phyloP scores from a whole-genome alignment of 2,797 vertebrate species.

The Urocyon cinereoargenteus region DNA sequence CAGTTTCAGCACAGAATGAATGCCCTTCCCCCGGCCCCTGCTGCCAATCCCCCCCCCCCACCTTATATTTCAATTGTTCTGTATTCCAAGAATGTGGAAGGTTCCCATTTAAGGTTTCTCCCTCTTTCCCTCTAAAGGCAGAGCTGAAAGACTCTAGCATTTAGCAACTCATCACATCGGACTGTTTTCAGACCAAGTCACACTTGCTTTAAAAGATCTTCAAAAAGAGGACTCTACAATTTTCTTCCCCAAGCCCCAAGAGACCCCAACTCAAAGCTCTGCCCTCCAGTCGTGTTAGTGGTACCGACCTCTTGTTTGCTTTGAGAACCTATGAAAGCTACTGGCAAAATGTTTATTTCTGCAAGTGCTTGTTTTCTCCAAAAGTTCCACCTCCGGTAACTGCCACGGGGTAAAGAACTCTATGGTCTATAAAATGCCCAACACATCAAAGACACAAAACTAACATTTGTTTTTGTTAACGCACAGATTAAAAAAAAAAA shows the following conservation, averaged over 20 bases:
- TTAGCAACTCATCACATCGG: neutral
- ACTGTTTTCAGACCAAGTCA: neutral
- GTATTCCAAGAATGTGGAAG: conserved; percentile 43
- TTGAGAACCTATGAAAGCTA: conserved; percentile 36
- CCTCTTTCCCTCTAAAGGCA: neutral
- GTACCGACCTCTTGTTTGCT: neutral
- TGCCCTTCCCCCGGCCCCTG: neutral
- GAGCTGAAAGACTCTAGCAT: neutral
- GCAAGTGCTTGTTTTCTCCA: conserved; percentile 58
- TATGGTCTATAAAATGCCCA: conserved; percentile 32
- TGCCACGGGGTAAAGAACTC: conserved; percentile 19
- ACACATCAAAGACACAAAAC: conserved; percentile 61
- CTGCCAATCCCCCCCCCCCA: neutral
- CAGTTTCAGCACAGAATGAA: neutral
- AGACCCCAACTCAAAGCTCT: neutral
- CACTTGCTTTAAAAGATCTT: conserved; percentile 32
- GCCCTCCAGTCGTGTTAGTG: neutral
- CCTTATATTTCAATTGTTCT: neutral
- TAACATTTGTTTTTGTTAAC: conserved; percentile 70
- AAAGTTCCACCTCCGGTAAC: conserved; percentile 8
- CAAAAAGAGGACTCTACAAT: neutral
- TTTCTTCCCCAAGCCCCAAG: neutral
- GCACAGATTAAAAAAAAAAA: conserved; percentile 41
- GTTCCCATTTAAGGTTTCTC: conserved; percentile 21
- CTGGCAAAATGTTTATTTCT: conserved; percentile 62